Base-by-base conservation (phyloP, 1,140 invertebrate genomes). In the Ceratoteleas bidentatus region DNA sequence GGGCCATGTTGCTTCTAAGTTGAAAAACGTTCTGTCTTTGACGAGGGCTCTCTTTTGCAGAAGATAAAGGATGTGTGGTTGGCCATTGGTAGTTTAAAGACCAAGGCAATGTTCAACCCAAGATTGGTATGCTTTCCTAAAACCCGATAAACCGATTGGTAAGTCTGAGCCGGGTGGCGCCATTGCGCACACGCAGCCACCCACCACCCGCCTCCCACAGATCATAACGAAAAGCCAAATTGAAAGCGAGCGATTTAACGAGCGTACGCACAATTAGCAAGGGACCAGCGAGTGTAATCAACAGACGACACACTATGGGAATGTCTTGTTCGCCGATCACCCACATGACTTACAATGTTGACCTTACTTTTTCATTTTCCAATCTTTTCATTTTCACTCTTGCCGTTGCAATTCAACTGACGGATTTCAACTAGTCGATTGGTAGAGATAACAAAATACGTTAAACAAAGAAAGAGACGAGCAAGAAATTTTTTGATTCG, bases 1-100 rank as follows among this genome's bases (percentile, higher is more conserved):
- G 81, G 84, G 74, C 68, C 86, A 88, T 90, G 86, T 87, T 86
- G 87, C 84, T 84, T 69, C 87, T 89, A 87, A 85, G 81, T 88
- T 88, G 80, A n/a, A 90, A 90, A 90, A 87, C 87, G 81, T 90
- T 86, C 87, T 90, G 87, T 91, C 90, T 91, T 91, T 91, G 90
- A 91, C 87, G 90, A 91, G 89, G 90, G 90, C 90, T 91, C 90
- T 91, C 90, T 91, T 91, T 91, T 91, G 83, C 90, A 91, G 90
- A 91, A 91, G 89, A 91, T 90, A 91, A 91, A 90, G 90, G 90
- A 90, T 90, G 89, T 90, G 87, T 90, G 90, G 89, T 91, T 91
- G 90, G 90, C 90, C 90, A 90, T 91, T 91, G 90, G 90, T 91
- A 91, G 89, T 91, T 89, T 90, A 91, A 78, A 89, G 88, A 90